A percentile compares a stretch with the other conserved stretches of the same genome.
Evolutionary conservation across 1,140 invertebrate genomes (phyloP).

Genomic region (Trachymyrmex cornetzi): DNA sequence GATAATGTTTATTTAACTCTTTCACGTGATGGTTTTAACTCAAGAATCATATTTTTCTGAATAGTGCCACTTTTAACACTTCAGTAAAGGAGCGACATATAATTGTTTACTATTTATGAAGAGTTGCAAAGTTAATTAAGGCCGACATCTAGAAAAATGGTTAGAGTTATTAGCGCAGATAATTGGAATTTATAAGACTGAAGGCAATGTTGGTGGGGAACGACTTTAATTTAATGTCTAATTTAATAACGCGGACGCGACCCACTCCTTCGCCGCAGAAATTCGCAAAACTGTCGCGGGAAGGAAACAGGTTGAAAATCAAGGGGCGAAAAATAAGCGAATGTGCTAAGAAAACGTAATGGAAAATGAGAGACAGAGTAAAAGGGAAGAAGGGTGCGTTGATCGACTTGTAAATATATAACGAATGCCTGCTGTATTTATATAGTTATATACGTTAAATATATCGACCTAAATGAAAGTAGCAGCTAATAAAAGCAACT

Average conservation of each 20-base stretch:
- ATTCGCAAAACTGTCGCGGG: constrained; percentile 19
- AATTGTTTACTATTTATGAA: neutral
- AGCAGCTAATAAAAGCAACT: constrained; percentile 60
- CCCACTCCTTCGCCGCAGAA: constrained; percentile 55
- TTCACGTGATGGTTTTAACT: too few species aligned
- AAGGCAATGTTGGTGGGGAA: neutral
- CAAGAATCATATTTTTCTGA: too few species aligned
- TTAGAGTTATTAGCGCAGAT: neutral
- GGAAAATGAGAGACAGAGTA: constrained; percentile 65
- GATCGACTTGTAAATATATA: constrained; percentile 84
- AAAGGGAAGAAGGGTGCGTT: constrained; percentile 36
- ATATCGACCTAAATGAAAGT: constrained; percentile 68
- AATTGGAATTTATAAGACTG: constrained; percentile 47
- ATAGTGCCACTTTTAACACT: too few species aligned
- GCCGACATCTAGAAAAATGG: neutral
- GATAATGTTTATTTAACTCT: too few species aligned
- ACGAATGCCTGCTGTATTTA: constrained; percentile 83
- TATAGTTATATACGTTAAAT: constrained; percentile 77
- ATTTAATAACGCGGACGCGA: constrained; percentile 13
- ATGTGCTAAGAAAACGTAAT: constrained; percentile 52
- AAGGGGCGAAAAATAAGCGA: constrained; percentile 24
- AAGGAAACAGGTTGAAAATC: neutral
- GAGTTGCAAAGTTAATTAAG: neutral
- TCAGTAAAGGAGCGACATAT: too few species aligned
- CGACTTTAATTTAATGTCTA: constrained; percentile 43